Evolutionary conservation across 2,797 vertebrate genomes (phyloP).

Genomic region (Callimico goeldii): DNA sequence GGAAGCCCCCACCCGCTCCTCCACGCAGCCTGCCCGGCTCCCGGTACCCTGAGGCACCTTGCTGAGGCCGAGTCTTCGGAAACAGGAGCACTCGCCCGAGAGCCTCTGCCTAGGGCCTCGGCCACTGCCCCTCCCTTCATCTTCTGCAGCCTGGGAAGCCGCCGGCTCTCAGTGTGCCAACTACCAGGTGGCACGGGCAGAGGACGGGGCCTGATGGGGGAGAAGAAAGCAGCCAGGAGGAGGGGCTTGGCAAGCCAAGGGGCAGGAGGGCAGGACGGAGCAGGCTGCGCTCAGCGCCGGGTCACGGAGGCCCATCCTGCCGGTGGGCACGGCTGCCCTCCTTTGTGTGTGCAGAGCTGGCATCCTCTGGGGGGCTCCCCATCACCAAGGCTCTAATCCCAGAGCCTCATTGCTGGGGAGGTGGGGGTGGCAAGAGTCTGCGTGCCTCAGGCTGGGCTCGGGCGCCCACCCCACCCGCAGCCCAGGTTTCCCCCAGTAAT

Average conservation of each 20-base stretch:
- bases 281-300: neutral
- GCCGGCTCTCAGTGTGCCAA: neutral
- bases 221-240: neutral
- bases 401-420: neutral
- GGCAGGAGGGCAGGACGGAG: neutral
- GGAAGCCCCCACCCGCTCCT: neutral
- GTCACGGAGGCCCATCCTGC: neutral
- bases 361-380: neutral
- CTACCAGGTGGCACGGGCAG: neutral
- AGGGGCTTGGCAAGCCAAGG: neutral
- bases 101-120: neutral
- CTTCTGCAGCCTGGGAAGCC: neutral
- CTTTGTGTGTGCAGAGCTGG: slow-evolving; percentile 5
- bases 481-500: slow-evolving; percentile 78
- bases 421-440: neutral
- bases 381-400: neutral
- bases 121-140: neutral
- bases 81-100: neutral
- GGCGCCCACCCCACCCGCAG: neutral
- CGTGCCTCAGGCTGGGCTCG: neutral
- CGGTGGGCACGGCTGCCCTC: neutral
- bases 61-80: neutral
- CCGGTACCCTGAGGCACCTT: neutral
- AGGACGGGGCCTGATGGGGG: neutral
- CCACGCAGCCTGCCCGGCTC: neutral